Conservation (phyloP, 1,140 invertebrate genomes). For the Olivierus martensii region DNA sequence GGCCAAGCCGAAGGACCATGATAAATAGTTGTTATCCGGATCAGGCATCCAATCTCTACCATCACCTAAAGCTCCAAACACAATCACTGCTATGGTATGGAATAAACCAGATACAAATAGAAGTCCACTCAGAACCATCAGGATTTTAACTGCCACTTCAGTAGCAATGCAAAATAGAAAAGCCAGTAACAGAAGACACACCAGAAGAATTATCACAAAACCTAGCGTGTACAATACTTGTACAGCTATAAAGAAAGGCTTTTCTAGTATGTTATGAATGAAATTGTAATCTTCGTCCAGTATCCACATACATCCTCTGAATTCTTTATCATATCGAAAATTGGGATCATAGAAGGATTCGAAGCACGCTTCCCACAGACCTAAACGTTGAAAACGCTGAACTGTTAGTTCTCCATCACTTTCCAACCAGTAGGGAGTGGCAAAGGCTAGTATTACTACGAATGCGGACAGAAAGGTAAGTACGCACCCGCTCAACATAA, state of each 20-base stretch:
- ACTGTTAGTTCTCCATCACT: slow-evolving; percentile 15
- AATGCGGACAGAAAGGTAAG: slow-evolving; percentile 14
- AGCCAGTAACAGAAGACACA: slow-evolving; percentile 46
- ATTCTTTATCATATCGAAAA: slow-evolving; percentile 20
- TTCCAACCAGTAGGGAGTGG: slow-evolving; percentile 22
- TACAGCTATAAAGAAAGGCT: slow-evolving; percentile 73
- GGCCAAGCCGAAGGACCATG: slow-evolving; percentile 83
- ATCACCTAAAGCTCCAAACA: slow-evolving; percentile 82
- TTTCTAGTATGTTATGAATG: slow-evolving; percentile 17
- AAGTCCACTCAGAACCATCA: slow-evolving; percentile 32
- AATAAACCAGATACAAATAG: slow-evolving; percentile 46
- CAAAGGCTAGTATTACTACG: slow-evolving; percentile 19
- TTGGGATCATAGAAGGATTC: slow-evolving; percentile 18
- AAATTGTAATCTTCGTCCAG: slow-evolving; percentile 23
- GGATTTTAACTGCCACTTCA: slow-evolving; percentile 40
- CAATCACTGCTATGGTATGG: slow-evolving; percentile 67
- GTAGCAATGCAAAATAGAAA: slow-evolving; percentile 52
- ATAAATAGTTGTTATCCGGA: slow-evolving; percentile 88
- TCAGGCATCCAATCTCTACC: slow-evolving; percentile 91
- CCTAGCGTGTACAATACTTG: slow-evolving; percentile 83
- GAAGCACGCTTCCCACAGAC: slow-evolving; percentile 24
- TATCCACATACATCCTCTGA: slow-evolving; percentile 22
- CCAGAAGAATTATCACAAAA: slow-evolving; percentile 58
- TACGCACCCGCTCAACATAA: slow-evolving; percentile 7
- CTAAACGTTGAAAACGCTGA: slow-evolving; percentile 18